Evolutionary conservation across 2,113 vertebrate genomes (phyloP), one percentile per base, ranked within the genome.

Genomic region (Atrichornis clamosus): DNA sequence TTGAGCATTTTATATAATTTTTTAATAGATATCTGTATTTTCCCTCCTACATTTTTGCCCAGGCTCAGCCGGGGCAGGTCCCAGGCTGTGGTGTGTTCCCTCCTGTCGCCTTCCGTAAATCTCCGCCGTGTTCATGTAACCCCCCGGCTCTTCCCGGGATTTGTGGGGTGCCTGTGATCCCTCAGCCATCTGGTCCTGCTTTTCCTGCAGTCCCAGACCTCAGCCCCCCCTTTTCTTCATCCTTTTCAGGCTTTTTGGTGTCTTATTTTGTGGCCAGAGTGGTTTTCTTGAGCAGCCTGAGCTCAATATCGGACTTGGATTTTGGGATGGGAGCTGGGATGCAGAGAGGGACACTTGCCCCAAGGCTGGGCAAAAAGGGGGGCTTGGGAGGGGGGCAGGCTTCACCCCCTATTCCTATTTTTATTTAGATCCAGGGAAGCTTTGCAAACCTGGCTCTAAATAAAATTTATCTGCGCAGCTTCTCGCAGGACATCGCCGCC

Each of bases 401-500:
- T 59, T 77, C 16, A 44, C 2, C 15, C 33, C 28, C 13, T 47
- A 19, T 83, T 58, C 42, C 30, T 64, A 1, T 10, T 41, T 76
- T 75, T 58, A 15, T 65, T 83, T 69, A 15, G 32, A 62, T 39
- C 41, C 24, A 39, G 47, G 50, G 30, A 49, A 69, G n/a, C n/a
- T 80, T 84, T 41, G 22, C 9, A 75, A 76, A 56, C 53, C 23
- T 11, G 23, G 1, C 21, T 90, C 3, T 49, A n/a, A 74, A 85
- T 32, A 42, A 67, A 70, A 56, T 20, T 1, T 49, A 11, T 15
- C 7, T 0, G 0, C 0, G 0, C 5, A 11, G 52, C 30, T 0
- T 7, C 84, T 72, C 0, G 1, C 3, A 7, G 68, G 77, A 27
- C n/a, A 1, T 53, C 0, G 1, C 4, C 2, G 27, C 60, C 69